phyloP scores from a whole-genome alignment of 2,888 invertebrate genomes.

The Campaea margaritaria region DNA sequence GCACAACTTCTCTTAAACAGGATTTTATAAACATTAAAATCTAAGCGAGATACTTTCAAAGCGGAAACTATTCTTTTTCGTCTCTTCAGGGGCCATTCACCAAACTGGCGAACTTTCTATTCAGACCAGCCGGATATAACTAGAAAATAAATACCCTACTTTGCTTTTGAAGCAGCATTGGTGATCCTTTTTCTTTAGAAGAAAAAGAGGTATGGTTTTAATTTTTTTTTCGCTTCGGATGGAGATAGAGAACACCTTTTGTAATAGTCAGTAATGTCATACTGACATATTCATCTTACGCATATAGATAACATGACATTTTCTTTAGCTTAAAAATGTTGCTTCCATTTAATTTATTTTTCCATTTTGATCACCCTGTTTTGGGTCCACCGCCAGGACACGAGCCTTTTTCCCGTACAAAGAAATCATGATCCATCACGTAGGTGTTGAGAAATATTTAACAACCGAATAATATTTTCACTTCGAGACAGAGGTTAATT shows the following conservation, averaged over 20 bases:
- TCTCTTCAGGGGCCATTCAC: constrained; percentile 61
- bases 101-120: constrained; percentile 47
- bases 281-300: no score
- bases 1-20: constrained; percentile 70
- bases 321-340: no score
- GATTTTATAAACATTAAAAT: constrained; percentile 78
- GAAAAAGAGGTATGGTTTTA: background rate
- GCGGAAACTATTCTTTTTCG: constrained; percentile 65
- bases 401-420: no score
- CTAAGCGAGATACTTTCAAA: constrained; percentile 65
- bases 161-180: constrained; percentile 21
- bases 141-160: constrained; percentile 36
- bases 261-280: no score
- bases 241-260: no score
- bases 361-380: no score
- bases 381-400: no score
- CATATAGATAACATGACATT: no score
- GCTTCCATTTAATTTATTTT: no score
- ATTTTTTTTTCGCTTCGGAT: background rate
- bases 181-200: background rate
- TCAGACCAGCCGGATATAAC: constrained; percentile 36
- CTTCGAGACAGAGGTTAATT: constrained; percentile 14
- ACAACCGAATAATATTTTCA: background rate
- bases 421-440: no score
- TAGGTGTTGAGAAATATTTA: no score